Evolutionary conservation across 2,888 invertebrate genomes (phyloP), one percentile per base, ranked within the genome.

Genomic region (Chymomyza procnemis): DNA sequence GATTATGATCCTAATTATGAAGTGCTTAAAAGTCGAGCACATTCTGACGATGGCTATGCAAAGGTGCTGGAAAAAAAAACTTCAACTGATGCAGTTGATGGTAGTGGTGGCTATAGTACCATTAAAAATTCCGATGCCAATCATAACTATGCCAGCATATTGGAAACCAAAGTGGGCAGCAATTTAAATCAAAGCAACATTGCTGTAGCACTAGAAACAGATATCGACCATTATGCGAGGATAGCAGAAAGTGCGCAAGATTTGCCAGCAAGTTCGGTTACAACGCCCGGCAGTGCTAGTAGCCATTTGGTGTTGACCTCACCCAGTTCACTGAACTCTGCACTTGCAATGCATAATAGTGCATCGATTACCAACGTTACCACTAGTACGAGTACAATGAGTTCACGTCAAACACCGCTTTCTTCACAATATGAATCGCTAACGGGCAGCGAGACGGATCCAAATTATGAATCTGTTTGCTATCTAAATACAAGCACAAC

Each of bases 1-100:
- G 94, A 94, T 78, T 93, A 93, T 3, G 96, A 96, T 91, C 95
- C 96, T 0, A 96, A 96, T 88, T 96, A 96, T 88, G 96, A 96
- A 90, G 94, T 95, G 74, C 89, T 96, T 57, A 87, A 88, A 68
- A 92, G 93, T 70, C 75, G 87, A 4, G 88, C 89, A 14, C 87
- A 82, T 34, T 90, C 90, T 1, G 90, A 91, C 73, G 91, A 91
- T 77, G 91, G 91, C 2, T 91, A 91, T 75, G 90, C 91, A 58
- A 91, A 91, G 73, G 90, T 91, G 62, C 69, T 89, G 64, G 90
- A 91, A 63, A 91, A 90, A 71, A 89, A 88, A 41, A 78, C 76
- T 5, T 64, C 71, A 4, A 69, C 74, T 21, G 88, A 87, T 59
- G 75, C 58, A 4, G 68, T 75, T 0, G 86, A 86, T 9, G 73